Percentiles rank a stretch among this genome's conserved stretches.
Conservation (phyloP, 1,140 invertebrate genomes). For the Nasonia longicornis region DNA sequence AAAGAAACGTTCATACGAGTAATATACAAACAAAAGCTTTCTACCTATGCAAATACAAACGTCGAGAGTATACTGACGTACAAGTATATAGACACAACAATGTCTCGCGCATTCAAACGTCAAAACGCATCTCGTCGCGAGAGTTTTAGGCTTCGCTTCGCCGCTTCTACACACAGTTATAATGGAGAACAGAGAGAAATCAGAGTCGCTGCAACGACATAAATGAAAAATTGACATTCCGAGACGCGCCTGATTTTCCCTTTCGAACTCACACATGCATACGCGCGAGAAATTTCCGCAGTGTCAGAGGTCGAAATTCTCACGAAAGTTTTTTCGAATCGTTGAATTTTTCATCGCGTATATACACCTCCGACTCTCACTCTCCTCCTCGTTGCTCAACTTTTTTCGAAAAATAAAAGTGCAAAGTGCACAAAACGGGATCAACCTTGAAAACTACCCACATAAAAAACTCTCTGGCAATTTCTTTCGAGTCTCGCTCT, state of each 20-base stretch:
- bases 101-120: slow-evolving; percentile 9
- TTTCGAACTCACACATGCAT: not conserved
- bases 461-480: not conserved
- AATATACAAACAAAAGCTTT: not conserved
- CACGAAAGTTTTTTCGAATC: slow-evolving; percentile 25
- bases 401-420: not conserved
- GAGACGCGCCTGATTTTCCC: slow-evolving; percentile 18
- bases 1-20: not conserved
- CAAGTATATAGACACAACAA: not conserved
- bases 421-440: not conserved
- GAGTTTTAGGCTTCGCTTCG: not conserved
- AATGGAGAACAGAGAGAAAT: slow-evolving; percentile 20
- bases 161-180: not conserved
- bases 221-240: slow-evolving; percentile 15
- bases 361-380: too few species aligned
- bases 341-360: slow-evolving; percentile 6
- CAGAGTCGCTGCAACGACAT: not conserved
- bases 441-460: not conserved
- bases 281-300: slow-evolving; percentile 2
- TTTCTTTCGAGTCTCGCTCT: not conserved
- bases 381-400: not conserved
- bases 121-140: not conserved
- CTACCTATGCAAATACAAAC: not conserved
- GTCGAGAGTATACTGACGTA: not conserved
- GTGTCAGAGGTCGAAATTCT: slow-evolving; percentile 33